Evolutionary conservation across 1,140 invertebrate species (phyloP).

Genomic region (Drosophila melanogaster): DNA sequence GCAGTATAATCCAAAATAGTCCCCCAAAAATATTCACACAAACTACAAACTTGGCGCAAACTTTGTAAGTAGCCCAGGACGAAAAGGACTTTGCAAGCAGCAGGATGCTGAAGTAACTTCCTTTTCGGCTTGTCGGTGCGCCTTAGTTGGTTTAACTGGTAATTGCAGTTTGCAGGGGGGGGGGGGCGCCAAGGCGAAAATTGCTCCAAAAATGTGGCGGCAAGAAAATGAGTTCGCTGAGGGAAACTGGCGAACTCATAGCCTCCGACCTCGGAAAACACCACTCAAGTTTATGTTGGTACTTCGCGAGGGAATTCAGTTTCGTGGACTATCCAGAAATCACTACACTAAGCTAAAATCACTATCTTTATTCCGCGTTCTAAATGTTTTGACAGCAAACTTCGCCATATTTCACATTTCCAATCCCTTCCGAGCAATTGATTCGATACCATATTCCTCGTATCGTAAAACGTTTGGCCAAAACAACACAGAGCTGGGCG

Average conservation of each 20-base stretch:
- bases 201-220: constrained; percentile 26
- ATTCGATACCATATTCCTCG: constrained; percentile 31
- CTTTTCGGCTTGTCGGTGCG: constrained; percentile 16
- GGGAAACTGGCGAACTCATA: neutral
- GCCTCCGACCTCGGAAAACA: constrained; percentile 7
- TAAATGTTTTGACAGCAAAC: neutral
- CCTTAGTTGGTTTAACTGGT: constrained; percentile 38
- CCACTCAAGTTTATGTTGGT: constrained; percentile 13
- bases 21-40: constrained; percentile 25
- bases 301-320: constrained; percentile 11
- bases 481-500: constrained; percentile 11
- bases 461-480: constrained; percentile 45
- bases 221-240: constrained; percentile 1
- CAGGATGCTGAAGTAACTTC: constrained; percentile 35
- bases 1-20: constrained; percentile 23
- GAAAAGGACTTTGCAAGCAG: constrained; percentile 19
- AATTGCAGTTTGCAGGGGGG: constrained; percentile 33
- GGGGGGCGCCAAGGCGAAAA: constrained; percentile 10
- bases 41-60: constrained; percentile 24
- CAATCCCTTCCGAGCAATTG: constrained; percentile 29
- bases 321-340: neutral
- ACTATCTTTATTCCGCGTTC: neutral
- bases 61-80: constrained; percentile 21
- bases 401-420: constrained; percentile 18
- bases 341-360: too few species aligned